Base-by-base conservation (phyloP, 2,113 vertebrate genomes). In the Tyrannus savana region DNA sequence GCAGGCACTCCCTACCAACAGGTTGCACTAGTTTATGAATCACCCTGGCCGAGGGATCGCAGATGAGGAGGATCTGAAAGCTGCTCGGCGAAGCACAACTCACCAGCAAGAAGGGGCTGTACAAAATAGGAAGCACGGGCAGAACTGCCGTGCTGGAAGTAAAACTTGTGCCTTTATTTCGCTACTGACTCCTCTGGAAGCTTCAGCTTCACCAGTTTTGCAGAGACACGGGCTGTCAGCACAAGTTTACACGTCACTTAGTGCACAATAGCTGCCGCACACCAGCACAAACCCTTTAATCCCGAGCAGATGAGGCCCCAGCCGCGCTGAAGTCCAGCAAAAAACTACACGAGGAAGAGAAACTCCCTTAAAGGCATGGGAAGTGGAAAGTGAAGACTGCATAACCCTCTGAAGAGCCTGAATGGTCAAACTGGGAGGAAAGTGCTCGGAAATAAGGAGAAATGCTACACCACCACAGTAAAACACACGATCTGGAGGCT, bases 181-280 rank as follows among this genome's bases (percentile, higher is more conserved):
- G 6, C 25, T 41, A 1, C 62, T 64, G 31, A 14, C 39, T 66
- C 27, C 50, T 78, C 69, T 9, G 9, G 33, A 89, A 62, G 60
- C 15, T 77, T 63, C 19, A 23, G 47, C 7, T 62, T 42, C 19
- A 46, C 6, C 49, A 2, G 35, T 39, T 84, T 71, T 11, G 64
- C 53, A 13, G 50, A 19, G 2, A 2, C 12, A 4, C 0, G 12
- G 24, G 77, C 67, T 88, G 58, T 33, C 16, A 3, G 44, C 50
- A 19, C 25, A 7, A 33, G n/a, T 11, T 59, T 8, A 28, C 7
- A 4, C 19, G 33, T 55, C 63, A 25, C 19, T 55, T 60, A 49
- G 10, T 0, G 4, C n/a, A 25, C 0, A 0, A 9, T 0, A 31
- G 42, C 31, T 8, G 16, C 58, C 9, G 7, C 7, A 2, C 27